phyloP scores from a whole-genome alignment of 1,140 invertebrate species.

The Drosophila burlai region DNA sequence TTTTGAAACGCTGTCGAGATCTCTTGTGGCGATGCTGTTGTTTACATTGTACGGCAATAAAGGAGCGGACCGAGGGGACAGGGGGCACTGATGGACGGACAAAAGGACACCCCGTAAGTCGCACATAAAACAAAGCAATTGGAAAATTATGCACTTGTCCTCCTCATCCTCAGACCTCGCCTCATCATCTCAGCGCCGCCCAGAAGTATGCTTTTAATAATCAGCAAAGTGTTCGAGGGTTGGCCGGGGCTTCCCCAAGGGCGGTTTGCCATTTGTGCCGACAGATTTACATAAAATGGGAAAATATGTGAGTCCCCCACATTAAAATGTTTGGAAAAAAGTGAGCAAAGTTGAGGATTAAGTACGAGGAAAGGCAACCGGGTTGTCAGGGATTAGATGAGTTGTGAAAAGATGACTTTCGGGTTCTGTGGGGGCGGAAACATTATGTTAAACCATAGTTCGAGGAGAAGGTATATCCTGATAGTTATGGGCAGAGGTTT shows the following conservation, averaged over 20 bases:
- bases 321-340: constrained; percentile 42
- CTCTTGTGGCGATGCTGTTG: constrained; percentile 51
- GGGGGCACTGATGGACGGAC: neutral
- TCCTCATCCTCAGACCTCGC: neutral
- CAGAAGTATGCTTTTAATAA: constrained; percentile 79
- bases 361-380: constrained; percentile 10
- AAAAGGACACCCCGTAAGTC: constrained; percentile 32
- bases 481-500: neutral
- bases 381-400: constrained; percentile 18
- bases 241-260: constrained; percentile 8
- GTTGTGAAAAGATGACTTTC: constrained; percentile 32
- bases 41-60: constrained; percentile 79
- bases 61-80: constrained; percentile 19
- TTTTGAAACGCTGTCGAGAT: constrained; percentile 71
- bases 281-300: constrained; percentile 54
- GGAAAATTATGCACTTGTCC: constrained; percentile 84
- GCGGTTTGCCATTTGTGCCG: constrained; percentile 28
- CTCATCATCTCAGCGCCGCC: constrained; percentile 46
- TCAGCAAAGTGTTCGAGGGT: constrained; percentile 69
- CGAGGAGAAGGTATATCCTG: neutral
- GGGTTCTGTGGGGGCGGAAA: constrained; percentile 3
- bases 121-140: constrained; percentile 81
- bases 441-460: neutral
- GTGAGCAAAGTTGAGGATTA: constrained; percentile 48
- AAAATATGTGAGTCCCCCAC: constrained; percentile 44